Conservation (phyloP, 2,113 vertebrate genomes). For the Aldabrachelys gigantea region DNA sequence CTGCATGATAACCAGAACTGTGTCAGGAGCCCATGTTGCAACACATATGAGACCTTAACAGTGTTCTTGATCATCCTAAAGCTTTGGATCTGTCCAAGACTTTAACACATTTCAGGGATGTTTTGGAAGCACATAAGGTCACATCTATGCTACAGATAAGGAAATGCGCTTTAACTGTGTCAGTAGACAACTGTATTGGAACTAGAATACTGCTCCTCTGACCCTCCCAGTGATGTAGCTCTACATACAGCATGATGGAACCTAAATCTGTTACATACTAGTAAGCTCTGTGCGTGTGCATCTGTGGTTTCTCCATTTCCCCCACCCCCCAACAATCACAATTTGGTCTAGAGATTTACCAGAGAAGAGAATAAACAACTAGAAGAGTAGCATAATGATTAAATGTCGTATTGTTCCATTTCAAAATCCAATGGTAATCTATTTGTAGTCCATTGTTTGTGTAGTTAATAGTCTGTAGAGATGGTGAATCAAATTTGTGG, state of each 20-base stretch:
- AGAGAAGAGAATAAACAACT: neutral
- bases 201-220: neutral
- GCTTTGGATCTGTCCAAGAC: fast-evolving
- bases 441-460: neutral
- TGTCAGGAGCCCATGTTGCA: neutral
- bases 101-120: neutral
- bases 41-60: neutral
- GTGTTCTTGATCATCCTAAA: neutral
- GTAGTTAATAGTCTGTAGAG: neutral
- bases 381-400: neutral
- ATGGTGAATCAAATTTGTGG: neutral
- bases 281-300: neutral
- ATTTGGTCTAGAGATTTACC: neutral
- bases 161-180: neutral
- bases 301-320: neutral
- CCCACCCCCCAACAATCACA: neutral
- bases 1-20: neutral
- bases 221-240: neutral
- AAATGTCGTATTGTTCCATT: neutral
- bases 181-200: neutral
- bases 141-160: neutral
- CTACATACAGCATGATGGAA: neutral
- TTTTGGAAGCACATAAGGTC: neutral
- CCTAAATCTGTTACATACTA: neutral
- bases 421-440: neutral